phyloP scores from a whole-genome alignment of 2,113 vertebrate species.

The Hippocampus mohnikei region DNA sequence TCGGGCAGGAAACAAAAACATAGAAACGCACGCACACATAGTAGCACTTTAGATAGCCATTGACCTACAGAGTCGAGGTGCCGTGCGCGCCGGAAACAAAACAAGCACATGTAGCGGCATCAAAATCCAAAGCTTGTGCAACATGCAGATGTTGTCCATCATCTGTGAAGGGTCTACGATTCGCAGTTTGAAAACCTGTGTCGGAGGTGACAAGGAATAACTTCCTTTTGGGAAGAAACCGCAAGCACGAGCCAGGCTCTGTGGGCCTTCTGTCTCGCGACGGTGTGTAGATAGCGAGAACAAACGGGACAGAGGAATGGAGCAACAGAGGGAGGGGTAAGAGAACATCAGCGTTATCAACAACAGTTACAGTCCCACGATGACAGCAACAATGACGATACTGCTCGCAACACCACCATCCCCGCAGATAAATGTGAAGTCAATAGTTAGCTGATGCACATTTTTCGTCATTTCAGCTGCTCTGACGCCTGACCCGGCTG shows the following conservation, averaged over 20 bases:
- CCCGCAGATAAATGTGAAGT: too few species aligned
- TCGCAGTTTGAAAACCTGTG: not conserved
- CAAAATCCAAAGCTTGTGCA: slow-evolving; percentile 14
- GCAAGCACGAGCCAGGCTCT: not conserved
- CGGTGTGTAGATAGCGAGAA: too few species aligned
- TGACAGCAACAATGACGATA: too few species aligned
- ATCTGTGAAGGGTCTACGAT: not conserved
- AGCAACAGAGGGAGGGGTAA: not conserved
- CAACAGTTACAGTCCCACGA: too few species aligned
- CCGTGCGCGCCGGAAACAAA: slow-evolving; percentile 8
- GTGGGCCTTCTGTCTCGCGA: not conserved
- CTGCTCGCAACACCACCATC: too few species aligned
- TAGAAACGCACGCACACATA: slow-evolving; percentile 27
- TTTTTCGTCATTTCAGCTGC: too few species aligned
- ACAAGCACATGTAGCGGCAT: slow-evolving; percentile 6
- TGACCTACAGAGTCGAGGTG: slow-evolving; percentile 32
- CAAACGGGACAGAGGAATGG: not conserved
- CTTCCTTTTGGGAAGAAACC: not conserved
- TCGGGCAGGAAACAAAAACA: slow-evolving; percentile 20
- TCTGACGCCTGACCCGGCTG: too few species aligned
- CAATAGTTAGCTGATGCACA: too few species aligned
- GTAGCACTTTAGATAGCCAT: slow-evolving; percentile 42
- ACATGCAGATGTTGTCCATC: slow-evolving; percentile 16
- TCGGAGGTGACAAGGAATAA: too few species aligned
- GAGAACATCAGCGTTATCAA: too few species aligned